A percentile compares a stretch with the other conserved stretches of the same genome.
These are phyloP conservation scores for Octodon degus DNA, from an alignment of 2,113 vertebrate species.

Conservation along the genomic window DNA sequence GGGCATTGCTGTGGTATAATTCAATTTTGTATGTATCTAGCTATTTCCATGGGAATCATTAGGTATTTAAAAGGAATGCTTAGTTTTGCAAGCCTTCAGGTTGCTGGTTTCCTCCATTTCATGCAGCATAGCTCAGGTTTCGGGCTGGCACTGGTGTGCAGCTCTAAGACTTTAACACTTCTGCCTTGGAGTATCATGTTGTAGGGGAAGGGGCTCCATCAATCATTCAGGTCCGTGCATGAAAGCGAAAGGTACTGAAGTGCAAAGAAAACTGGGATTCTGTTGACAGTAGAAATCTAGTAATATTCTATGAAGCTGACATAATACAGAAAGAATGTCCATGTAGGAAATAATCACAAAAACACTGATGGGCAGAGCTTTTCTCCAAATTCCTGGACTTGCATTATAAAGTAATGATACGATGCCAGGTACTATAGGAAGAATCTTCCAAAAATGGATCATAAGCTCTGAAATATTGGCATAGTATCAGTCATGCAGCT, in stretches of 20 bases:
- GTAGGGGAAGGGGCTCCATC: background rate
- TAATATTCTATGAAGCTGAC: constrained; percentile 21
- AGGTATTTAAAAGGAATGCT: constrained; percentile 13
- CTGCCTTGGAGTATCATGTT: background rate
- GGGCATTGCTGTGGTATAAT: background rate
- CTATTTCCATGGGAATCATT: background rate
- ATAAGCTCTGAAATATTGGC: background rate
- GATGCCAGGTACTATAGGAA: background rate
- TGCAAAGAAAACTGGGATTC: background rate
- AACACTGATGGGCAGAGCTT: background rate
- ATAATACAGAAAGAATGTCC: background rate
- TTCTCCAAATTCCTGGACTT: background rate
- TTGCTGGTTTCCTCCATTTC: background rate
- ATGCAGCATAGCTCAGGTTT: background rate
- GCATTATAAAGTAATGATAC: background rate
- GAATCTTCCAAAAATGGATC: background rate
- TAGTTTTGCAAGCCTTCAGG: background rate
- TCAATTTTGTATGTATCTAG: background rate
- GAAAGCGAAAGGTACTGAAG: constrained; percentile 8
- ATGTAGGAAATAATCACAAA: background rate
- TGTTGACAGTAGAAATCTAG: background rate
- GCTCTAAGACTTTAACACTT: background rate
- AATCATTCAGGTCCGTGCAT: background rate
- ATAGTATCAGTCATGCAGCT: background rate
- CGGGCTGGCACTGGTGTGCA: background rate